These are phyloP conservation scores for Apostichopus japonicus DNA, from an alignment of 35 echinoderm and acorn worm genomes.

Conservation along the genomic window DNA sequence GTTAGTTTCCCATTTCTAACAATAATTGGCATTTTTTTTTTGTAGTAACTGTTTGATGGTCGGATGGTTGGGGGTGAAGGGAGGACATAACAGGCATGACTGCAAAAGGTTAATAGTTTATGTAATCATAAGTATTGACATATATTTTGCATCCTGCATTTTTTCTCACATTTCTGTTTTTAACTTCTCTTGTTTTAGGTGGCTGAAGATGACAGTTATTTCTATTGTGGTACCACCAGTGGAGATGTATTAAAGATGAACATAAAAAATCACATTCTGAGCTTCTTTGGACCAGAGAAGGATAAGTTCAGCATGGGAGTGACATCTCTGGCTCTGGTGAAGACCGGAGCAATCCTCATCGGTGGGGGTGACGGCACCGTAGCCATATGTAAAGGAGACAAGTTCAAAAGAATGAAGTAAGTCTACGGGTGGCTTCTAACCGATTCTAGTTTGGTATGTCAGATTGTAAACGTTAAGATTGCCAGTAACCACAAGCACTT, in stretches of 20 bases:
- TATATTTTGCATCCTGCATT: too few relatives aligned
- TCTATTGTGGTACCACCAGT: slow-evolving; percentile 96
- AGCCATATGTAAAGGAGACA: slow-evolving; percentile 73
- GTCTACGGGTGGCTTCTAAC: not conserved
- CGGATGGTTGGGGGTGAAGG: not conserved
- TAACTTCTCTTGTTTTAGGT: slow-evolving; percentile 52
- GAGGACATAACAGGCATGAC: not conserved
- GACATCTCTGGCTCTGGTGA: slow-evolving; percentile 75
- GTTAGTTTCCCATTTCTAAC: too few relatives aligned
- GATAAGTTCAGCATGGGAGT: slow-evolving; percentile 85
- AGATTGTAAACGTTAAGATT: too few relatives aligned
- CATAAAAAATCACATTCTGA: slow-evolving; percentile 48
- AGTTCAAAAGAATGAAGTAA: slow-evolving; percentile 85
- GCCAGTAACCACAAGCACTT: too few relatives aligned
- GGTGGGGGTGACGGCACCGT: slow-evolving; percentile 90
- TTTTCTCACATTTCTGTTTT: not conserved
- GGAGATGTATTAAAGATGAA: slow-evolving; percentile 90
- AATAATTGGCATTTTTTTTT: too few relatives aligned
- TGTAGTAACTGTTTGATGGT: too few relatives aligned
- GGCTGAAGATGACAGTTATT: slow-evolving; percentile 70
- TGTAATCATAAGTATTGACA: not conserved
- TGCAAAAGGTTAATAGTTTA: not conserved
- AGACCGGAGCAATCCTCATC: slow-evolving; percentile 73
- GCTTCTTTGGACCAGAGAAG: slow-evolving; percentile 84
- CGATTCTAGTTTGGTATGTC: too few relatives aligned